Evolutionary conservation across 2,797 vertebrate species (phyloP).

Genomic region (Tiaroga cobitis): DNA sequence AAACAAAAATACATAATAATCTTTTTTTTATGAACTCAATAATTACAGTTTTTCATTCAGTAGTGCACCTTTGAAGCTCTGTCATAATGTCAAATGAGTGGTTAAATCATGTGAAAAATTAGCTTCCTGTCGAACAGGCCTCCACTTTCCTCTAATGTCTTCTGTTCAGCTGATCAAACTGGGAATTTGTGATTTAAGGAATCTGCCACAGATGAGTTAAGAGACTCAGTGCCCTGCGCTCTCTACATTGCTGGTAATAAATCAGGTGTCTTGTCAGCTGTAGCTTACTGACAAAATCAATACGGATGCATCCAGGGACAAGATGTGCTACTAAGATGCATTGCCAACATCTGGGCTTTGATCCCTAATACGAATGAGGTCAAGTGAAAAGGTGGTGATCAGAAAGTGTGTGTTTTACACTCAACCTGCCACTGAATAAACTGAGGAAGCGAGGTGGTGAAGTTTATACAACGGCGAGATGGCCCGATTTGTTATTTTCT

Average conservation of each 20-base stretch:
- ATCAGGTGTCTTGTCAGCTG: slow-evolving; percentile 66
- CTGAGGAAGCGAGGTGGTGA: slow-evolving; percentile 13
- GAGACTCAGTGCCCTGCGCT: slow-evolving; percentile 65
- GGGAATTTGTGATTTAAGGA: slow-evolving; percentile 68
- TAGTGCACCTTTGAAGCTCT: background rate
- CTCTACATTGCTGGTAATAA: slow-evolving; percentile 70
- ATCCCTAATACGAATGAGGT: slow-evolving; percentile 47
- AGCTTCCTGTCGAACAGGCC: background rate
- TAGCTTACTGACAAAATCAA: slow-evolving; percentile 70
- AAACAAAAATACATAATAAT: background rate
- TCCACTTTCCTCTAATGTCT: slow-evolving; percentile 3
- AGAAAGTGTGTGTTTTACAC: slow-evolving; percentile 35
- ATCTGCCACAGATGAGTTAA: slow-evolving; percentile 63
- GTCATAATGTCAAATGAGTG: background rate
- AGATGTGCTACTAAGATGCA: slow-evolving; percentile 52
- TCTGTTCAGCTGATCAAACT: slow-evolving; percentile 38
- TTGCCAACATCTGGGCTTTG: slow-evolving; percentile 53
- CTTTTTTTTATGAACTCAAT: background rate
- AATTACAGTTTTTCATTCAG: background rate
- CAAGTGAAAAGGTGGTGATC: slow-evolving; percentile 32
- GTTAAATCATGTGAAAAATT: slow-evolving; percentile 1
- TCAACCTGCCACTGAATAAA: background rate
- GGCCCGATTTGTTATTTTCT: background rate
- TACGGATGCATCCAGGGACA: slow-evolving; percentile 66
- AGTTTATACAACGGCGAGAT: slow-evolving; percentile 21